Conservation (phyloP, 2,888 invertebrate genomes). For the Mayetiola destructor region DNA sequence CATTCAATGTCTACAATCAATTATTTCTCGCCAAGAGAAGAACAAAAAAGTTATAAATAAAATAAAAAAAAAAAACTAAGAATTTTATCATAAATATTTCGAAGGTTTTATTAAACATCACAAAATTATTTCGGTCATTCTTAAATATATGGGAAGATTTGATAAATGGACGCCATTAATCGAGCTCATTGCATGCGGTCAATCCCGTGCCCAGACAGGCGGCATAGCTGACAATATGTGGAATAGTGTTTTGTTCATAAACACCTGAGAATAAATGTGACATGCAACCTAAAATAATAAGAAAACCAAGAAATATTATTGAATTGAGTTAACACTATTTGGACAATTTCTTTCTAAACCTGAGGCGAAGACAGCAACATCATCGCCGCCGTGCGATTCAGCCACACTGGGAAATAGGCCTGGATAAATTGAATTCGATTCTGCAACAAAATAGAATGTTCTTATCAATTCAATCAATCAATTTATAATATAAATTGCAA, state of each 20-base stretch:
- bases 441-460: conserved; percentile 22
- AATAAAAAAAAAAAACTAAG: background rate
- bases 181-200: conserved; percentile 16
- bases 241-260: conserved; percentile 44
- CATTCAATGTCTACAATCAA: background rate
- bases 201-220: conserved; percentile 29
- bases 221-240: conserved; percentile 36
- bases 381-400: conserved; percentile 65
- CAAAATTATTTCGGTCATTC: background rate
- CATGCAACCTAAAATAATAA: conserved; percentile 34
- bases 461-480: background rate
- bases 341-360: too few relatives aligned
- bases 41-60: background rate
- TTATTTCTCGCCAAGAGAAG: background rate
- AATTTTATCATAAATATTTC: too few relatives aligned
- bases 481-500: background rate
- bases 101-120: too few relatives aligned
- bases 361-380: conserved; percentile 55
- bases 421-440: conserved; percentile 39
- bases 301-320: background rate
- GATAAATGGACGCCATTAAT: background rate
- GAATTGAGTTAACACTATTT: background rate
- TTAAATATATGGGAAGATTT: background rate
- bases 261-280: conserved; percentile 45
- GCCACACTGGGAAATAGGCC: conserved; percentile 44